phyloP scores from a whole-genome alignment of 2,888 invertebrate genomes.

The Andrena flavipes region DNA sequence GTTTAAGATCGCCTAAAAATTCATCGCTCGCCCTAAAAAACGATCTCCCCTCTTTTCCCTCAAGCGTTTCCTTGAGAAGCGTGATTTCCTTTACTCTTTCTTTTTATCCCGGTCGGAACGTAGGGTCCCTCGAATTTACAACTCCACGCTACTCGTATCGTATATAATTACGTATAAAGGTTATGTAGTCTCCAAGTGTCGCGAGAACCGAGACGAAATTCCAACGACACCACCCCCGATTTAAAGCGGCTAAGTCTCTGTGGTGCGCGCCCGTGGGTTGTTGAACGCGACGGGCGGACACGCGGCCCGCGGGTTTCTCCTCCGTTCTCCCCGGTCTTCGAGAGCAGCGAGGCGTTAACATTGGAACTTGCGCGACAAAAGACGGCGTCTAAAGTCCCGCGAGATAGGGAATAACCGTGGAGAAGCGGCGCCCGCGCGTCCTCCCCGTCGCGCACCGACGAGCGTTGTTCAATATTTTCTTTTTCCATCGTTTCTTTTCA shows the following conservation, averaged over 20 bases:
- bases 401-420: background rate
- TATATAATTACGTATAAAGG: conserved; percentile 17
- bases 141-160: background rate
- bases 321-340: too few relatives aligned
- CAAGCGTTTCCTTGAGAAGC: conserved; percentile 45
- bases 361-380: conserved; percentile 5
- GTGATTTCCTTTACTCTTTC: background rate
- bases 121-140: conserved; percentile 27
- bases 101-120: conserved; percentile 13
- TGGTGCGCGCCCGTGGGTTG: conserved; percentile 58
- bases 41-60: background rate
- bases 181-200: conserved; percentile 33
- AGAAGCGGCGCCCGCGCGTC: background rate
- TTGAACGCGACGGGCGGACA: conserved; percentile 24
- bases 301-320: background rate
- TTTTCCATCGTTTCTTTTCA: conserved; percentile 32
- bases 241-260: conserved; percentile 73
- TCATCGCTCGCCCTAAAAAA: background rate
- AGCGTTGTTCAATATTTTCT: conserved; percentile 41
- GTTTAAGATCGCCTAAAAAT: conserved; percentile 23
- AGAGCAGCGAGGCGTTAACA: background rate
- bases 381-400: background rate
- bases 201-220: conserved; percentile 53
- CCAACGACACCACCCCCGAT: conserved; percentile 54
- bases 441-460: conserved; percentile 22